These are phyloP conservation scores for Pharmacophagus antenor DNA, from an alignment of 2,888 invertebrate species.

Conservation along the genomic window DNA sequence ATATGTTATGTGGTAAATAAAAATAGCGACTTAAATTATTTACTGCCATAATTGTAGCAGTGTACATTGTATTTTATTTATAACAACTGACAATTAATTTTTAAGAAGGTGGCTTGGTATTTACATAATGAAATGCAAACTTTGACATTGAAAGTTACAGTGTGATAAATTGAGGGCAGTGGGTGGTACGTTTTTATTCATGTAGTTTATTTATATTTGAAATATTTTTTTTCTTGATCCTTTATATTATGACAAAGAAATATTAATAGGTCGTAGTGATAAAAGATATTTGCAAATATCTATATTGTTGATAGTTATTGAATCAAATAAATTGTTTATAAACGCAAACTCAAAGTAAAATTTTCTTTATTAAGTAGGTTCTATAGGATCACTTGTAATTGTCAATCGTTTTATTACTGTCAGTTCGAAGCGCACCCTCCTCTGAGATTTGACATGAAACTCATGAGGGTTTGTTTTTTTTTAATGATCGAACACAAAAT, in stretches of 20 bases:
- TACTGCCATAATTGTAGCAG: background rate
- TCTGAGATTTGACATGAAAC: too few relatives aligned
- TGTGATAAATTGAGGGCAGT: conserved; percentile 13
- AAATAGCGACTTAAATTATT: background rate
- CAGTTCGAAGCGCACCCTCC: too few relatives aligned
- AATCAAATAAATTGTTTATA: too few relatives aligned
- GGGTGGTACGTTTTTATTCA: conserved; percentile 8
- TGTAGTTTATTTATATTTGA: background rate
- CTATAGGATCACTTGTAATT: too few relatives aligned
- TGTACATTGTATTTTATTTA: background rate
- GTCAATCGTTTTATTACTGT: too few relatives aligned
- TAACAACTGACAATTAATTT: background rate
- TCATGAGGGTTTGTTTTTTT: too few relatives aligned
- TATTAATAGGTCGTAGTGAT: too few relatives aligned
- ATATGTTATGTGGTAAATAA: background rate
- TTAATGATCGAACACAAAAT: too few relatives aligned
- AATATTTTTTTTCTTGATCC: background rate
- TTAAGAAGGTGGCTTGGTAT: conserved; percentile 1
- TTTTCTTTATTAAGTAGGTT: too few relatives aligned
- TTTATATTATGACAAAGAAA: background rate
- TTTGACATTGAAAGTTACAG: conserved; percentile 26
- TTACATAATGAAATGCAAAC: conserved; percentile 4
- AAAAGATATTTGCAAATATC: too few relatives aligned
- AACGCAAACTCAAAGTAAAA: too few relatives aligned
- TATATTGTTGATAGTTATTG: too few relatives aligned